Evolutionary conservation across 2,888 invertebrate genomes (phyloP), one percentile per base, ranked within the genome.

Genomic region (Oconnorella tubifera): DNA sequence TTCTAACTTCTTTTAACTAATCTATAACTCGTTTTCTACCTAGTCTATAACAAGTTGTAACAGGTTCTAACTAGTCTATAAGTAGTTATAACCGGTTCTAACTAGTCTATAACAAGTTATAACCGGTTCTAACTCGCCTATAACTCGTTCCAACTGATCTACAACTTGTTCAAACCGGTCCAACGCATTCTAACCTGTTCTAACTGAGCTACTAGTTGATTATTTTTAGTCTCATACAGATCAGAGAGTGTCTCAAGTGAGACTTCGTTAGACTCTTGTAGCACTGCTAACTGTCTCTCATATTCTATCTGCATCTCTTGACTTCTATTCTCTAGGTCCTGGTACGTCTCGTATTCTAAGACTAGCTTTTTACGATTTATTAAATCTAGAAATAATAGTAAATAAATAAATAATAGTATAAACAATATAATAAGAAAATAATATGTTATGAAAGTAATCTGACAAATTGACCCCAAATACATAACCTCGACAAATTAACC

Each of bases 311-410:
- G 82, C 79, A 82, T 80, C 68, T 79, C 80, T 75, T 81, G 81
- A 71, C 79, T 80, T 73, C 82, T 81, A 23, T 58, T 57, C 62
- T 82, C 82, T 57, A 92, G 85, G 51, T 84, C 86, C 80, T 88
- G 86, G 80, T 89, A 92, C 83, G 93, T 92, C 75, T 93, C 90
- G 77, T 92, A 95, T 82, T 96, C 95, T 67, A 87, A 85, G 75
- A 94, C 90, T 69, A 96, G 86, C 79, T 91, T 90, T 69, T 89
- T 87, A 76, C 92, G 82, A 70, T 81, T 81, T 28, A 80, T 78
- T 50, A 79, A 79, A 65, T 83, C 82, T 78, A 23, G 27, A 32
- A 56, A 49, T 14, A 28, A 53, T 32, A 2, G n/a, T 57, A 2
- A 29, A 56, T 27, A 27, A 3, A 61, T 49, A 25, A 49, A 1